Conservation (phyloP, 2,797 vertebrate species). For the Garrulus glandarius region DNA sequence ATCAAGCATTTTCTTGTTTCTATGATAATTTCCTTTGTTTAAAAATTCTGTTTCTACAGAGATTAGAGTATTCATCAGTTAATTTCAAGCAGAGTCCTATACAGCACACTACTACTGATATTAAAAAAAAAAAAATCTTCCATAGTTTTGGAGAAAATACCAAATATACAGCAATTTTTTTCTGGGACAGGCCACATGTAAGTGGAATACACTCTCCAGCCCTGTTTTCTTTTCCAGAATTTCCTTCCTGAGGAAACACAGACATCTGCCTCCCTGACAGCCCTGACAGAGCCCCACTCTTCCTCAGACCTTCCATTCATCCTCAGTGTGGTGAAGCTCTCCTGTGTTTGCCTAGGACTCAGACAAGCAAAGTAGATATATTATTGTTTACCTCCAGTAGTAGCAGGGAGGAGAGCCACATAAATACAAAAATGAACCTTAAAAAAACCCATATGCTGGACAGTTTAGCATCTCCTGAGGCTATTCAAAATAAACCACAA, state of each 20-base stretch:
- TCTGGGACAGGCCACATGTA: not conserved
- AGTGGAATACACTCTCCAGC: not conserved
- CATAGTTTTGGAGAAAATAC: not conserved
- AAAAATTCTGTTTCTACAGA: not conserved
- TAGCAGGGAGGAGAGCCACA: accelerated
- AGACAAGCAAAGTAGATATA: constrained; percentile 32
- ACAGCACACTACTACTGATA: not conserved
- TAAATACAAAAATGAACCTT: not conserved
- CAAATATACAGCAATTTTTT: not conserved
- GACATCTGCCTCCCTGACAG: constrained; percentile 74
- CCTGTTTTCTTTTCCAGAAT: constrained; percentile 25
- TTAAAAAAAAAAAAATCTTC: not conserved
- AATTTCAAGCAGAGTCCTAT: not conserved
- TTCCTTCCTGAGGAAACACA: constrained; percentile 52
- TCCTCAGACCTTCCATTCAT: constrained; percentile 70
- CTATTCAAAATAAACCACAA: not conserved
- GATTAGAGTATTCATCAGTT: not conserved
- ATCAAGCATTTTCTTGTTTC: not conserved
- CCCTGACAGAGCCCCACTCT: constrained; percentile 10
- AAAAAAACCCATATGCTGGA: not conserved
- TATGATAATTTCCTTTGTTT: not conserved
- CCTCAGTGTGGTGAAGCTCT: constrained; percentile 78
- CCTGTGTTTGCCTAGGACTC: constrained; percentile 67
- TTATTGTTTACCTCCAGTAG: not conserved
- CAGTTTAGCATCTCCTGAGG: not conserved